Conservation (phyloP, 2,113 vertebrate genomes). For the Nothoprocta pentlandii region DNA sequence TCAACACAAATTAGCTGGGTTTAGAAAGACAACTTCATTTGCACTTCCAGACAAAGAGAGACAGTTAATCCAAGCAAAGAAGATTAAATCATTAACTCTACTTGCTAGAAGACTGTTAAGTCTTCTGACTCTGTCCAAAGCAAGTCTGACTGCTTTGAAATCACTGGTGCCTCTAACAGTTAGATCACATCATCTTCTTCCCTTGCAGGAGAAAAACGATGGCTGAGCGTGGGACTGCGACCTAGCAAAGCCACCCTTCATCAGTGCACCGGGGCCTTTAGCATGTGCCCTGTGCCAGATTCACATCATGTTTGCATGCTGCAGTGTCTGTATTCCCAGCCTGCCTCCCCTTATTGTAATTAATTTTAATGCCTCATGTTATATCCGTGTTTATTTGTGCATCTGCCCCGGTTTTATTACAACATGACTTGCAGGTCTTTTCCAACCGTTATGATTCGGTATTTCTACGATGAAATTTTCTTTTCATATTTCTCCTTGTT, state of each 20-base stretch:
- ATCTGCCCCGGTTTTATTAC: background rate
- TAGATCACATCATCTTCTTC: background rate
- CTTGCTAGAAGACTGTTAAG: background rate
- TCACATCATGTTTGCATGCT: accelerated
- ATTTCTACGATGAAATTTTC: background rate
- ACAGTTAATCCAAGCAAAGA: background rate
- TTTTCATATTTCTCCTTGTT: background rate
- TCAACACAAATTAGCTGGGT: background rate
- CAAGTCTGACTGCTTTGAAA: background rate
- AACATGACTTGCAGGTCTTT: background rate
- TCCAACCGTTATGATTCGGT: too few relatives aligned
- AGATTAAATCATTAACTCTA: background rate
- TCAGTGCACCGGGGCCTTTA: background rate
- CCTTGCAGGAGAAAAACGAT: background rate
- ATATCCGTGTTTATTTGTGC: background rate
- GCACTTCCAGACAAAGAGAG: background rate
- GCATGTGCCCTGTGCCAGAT: background rate
- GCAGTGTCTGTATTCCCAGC: background rate
- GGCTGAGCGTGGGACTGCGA: background rate
- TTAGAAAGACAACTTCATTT: background rate
- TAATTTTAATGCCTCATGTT: background rate
- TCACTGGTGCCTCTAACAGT: background rate
- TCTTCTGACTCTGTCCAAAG: background rate
- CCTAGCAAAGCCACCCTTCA: background rate
- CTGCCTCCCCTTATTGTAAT: background rate